These are phyloP conservation scores for Toxotes chatareus DNA, from an alignment of 2,113 vertebrate genomes.

Conservation along the genomic window DNA sequence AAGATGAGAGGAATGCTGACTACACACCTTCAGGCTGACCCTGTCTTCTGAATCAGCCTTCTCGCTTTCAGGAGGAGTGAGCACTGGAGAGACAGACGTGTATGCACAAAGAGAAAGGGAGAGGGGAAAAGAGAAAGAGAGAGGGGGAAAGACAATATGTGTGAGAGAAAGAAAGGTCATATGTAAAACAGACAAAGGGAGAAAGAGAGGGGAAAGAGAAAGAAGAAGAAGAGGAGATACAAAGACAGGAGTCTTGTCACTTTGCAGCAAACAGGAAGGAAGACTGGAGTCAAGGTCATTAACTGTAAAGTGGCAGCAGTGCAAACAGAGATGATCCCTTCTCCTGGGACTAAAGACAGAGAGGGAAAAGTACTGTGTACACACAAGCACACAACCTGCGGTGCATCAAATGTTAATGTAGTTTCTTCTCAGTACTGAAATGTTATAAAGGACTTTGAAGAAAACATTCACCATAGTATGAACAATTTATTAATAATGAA, in stretches of 20 bases:
- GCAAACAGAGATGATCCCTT: constrained; percentile 61
- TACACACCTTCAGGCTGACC: constrained; percentile 82
- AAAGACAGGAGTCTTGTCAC: constrained; percentile 39
- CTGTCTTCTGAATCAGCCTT: constrained; percentile 84
- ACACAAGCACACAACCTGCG: constrained; percentile 4
- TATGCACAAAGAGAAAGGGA: constrained; percentile 25
- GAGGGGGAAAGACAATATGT: constrained; percentile 29
- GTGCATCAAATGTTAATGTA: constrained; percentile 1
- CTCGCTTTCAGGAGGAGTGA: constrained; percentile 83
- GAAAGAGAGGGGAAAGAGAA: neutral
- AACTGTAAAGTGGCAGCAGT: constrained; percentile 60
- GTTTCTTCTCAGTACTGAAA: neutral
- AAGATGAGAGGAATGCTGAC: constrained; percentile 48
- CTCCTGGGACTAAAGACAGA: constrained; percentile 61
- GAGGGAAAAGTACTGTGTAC: constrained; percentile 37
- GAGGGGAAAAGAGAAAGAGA: neutral
- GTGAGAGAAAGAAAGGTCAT: constrained; percentile 27
- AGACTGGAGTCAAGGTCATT: constrained; percentile 66
- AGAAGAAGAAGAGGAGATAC: constrained; percentile 12
- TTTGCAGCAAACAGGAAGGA: constrained; percentile 50
- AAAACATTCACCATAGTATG: neutral
- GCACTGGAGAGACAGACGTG: constrained; percentile 69
- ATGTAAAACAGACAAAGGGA: neutral
- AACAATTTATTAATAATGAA: neutral
- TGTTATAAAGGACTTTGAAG: neutral